These are phyloP conservation scores for Danaus melanippus DNA, from an alignment of 1,140 invertebrate species.

Conservation along the genomic window DNA sequence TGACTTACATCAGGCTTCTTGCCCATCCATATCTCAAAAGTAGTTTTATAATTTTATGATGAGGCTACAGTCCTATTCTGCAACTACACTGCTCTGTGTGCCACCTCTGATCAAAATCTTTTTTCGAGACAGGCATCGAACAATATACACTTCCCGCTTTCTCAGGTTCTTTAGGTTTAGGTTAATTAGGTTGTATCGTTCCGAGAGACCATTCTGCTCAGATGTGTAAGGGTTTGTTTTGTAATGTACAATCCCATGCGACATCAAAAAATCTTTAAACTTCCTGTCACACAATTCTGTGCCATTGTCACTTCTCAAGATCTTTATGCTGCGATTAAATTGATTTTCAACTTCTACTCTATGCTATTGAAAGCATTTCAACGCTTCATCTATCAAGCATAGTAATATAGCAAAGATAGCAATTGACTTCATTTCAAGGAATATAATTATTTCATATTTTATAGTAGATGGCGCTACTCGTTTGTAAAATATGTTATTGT, in stretches of 20 bases:
- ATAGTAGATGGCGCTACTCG: too few relatives aligned
- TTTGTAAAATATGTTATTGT: too few relatives aligned
- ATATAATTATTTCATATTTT: too few relatives aligned
- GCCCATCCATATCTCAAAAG: conserved; percentile 45
- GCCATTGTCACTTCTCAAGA: conserved; percentile 17
- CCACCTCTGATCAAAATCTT: conserved; percentile 53
- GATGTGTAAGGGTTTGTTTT: conserved; percentile 13
- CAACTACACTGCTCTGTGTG: conserved; percentile 23
- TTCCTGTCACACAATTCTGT: conserved; percentile 7
- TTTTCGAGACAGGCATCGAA: conserved; percentile 38
- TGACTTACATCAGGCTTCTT: conserved; percentile 39
- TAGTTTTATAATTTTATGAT: conserved; percentile 24
- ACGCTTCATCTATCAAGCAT: conserved; percentile 36
- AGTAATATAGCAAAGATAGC: too few relatives aligned
- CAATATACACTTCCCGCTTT: conserved; percentile 46
- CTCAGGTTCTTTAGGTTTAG: too few relatives aligned
- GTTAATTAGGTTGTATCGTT: conserved; percentile 7
- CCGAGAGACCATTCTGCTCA: conserved; percentile 11
- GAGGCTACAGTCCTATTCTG: conserved; percentile 16
- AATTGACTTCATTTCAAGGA: too few relatives aligned
- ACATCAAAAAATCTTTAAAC: conserved; percentile 17
- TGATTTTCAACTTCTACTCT: conserved; percentile 19
- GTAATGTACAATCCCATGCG: conserved; percentile 16
- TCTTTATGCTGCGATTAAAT: conserved; percentile 14
- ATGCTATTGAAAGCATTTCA: conserved; percentile 26